phyloP scores from a whole-genome alignment of 2,888 invertebrate species.

The Synergus itoensis region DNA sequence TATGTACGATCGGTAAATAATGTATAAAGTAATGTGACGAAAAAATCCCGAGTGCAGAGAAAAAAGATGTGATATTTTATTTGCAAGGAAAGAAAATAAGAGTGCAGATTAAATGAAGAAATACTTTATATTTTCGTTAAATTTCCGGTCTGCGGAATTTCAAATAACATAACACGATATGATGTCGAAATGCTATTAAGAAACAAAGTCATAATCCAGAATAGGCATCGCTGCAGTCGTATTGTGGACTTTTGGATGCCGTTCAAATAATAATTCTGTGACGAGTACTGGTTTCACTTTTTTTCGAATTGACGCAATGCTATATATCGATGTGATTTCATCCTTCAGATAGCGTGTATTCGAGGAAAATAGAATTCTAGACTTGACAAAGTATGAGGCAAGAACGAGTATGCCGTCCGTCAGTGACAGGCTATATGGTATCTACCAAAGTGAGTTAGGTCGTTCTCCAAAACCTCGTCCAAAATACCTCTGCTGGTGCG shows the following conservation, averaged over 20 bases:
- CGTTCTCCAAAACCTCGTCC: constrained; percentile 70
- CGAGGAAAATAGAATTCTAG: constrained; percentile 38
- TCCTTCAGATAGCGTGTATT: constrained; percentile 3
- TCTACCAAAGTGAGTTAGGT: constrained; percentile 17
- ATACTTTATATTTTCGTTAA: constrained; percentile 20
- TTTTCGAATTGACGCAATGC: constrained; percentile 22
- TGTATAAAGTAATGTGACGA: background rate
- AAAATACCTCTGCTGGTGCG: constrained; percentile 78
- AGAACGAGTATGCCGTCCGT: constrained; percentile 15
- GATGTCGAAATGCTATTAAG: constrained; percentile 51
- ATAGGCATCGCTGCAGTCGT: constrained; percentile 79
- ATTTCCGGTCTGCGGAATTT: constrained; percentile 59
- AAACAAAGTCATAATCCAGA: constrained; percentile 72
- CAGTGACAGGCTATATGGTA: background rate
- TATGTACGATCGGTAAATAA: constrained; percentile 68
- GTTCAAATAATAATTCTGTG: constrained; percentile 67
- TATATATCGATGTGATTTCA: background rate
- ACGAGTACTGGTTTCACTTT: constrained; percentile 21
- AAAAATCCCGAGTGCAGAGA: constrained; percentile 1
- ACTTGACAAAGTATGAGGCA: constrained; percentile 38
- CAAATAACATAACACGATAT: constrained; percentile 52
- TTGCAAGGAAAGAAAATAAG: constrained; percentile 39
- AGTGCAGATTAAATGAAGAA: constrained; percentile 37
- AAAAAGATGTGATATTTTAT: background rate
- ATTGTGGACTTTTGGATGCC: constrained; percentile 79